Evolutionary conservation across 2,113 vertebrate genomes (phyloP).

Genomic region (Megaptera novaeangliae): DNA sequence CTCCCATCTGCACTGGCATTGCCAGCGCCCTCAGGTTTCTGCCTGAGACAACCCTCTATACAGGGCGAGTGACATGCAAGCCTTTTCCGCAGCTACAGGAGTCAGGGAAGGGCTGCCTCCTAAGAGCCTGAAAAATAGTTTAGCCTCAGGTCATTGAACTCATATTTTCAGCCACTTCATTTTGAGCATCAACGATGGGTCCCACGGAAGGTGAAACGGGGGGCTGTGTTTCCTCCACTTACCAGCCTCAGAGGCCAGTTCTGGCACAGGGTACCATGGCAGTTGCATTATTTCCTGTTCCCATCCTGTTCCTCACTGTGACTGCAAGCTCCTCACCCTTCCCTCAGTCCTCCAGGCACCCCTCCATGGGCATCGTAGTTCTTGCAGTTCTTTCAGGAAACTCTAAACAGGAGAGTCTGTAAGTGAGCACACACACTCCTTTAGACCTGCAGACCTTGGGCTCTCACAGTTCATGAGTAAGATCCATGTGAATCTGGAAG

Average conservation of each 20-base stretch:
- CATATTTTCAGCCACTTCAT: not conserved
- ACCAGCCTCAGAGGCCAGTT: too few species aligned
- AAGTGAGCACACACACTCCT: not conserved
- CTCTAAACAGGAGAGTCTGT: not conserved
- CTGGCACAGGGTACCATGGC: rapidly evolving
- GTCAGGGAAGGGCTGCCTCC: not conserved
- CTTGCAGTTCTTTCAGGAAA: not conserved
- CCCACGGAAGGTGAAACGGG: not conserved
- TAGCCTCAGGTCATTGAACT: not conserved
- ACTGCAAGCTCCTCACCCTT: not conserved
- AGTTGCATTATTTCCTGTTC: not conserved
- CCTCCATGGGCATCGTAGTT: not conserved
- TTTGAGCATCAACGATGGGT: rapidly evolving
- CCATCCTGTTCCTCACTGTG: not conserved
- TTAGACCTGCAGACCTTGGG: not conserved
- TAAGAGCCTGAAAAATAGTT: not conserved
- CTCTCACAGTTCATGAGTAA: not conserved
- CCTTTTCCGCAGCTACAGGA: too few species aligned
- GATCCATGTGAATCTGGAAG: not conserved
- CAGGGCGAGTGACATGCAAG: not conserved
- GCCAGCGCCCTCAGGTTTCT: not conserved
- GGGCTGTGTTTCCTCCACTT: not conserved
- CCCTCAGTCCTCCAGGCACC: not conserved
- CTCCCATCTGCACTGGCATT: not conserved
- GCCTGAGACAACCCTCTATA: not conserved